phyloP scores from a whole-genome alignment of 2,113 vertebrate genomes.

The pig (Sus scrofa) region DNA sequence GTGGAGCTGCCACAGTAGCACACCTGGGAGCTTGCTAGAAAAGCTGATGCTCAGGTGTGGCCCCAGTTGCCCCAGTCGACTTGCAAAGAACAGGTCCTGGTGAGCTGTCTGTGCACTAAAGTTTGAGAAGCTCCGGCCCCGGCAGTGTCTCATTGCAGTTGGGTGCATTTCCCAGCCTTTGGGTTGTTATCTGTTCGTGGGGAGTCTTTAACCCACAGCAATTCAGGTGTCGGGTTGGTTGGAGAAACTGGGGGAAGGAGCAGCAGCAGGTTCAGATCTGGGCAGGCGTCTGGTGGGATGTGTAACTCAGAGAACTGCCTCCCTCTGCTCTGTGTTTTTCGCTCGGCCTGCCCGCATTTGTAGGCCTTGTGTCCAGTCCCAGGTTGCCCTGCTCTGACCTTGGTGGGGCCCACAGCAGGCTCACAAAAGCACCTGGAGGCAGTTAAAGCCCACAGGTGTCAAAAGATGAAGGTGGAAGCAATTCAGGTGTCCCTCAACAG shows the following conservation, averaged over 20 bases:
- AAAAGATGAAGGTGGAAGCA: neutral
- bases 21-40: neutral
- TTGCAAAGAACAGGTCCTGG: neutral
- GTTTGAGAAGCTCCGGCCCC: neutral
- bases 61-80: no score
- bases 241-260: neutral
- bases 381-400: neutral
- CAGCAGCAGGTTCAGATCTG: neutral
- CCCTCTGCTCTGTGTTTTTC: rapidly evolving
- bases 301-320: neutral
- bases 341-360: rapidly evolving
- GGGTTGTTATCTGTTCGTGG: neutral
- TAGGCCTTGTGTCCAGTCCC: neutral
- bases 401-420: neutral
- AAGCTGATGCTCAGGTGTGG: neutral
- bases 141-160: neutral
- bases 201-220: neutral
- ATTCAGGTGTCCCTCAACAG: neutral
- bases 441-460: neutral
- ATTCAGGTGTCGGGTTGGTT: neutral
- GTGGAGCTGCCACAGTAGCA: neutral
- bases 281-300: neutral
- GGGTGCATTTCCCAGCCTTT: neutral
- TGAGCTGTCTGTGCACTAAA: neutral
- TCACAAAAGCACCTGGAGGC: neutral